Conservation (phyloP, 2,888 invertebrate genomes). For the Cactoblastis cactorum region DNA sequence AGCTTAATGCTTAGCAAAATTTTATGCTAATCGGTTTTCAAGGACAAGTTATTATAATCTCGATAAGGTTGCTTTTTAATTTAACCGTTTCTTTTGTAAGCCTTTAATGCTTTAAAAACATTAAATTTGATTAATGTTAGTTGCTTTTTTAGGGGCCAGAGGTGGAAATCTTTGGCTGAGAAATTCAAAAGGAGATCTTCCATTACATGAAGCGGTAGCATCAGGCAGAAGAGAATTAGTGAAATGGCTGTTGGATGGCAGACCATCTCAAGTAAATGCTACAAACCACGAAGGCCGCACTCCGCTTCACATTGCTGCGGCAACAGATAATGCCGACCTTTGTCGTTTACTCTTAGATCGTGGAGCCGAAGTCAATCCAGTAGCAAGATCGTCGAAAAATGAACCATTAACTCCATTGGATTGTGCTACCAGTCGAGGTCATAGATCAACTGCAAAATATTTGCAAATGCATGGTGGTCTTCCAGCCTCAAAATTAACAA, state of each 20-base stretch:
- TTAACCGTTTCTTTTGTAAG: too few relatives aligned
- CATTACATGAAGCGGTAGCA: conserved; percentile 96
- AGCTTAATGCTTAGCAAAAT: too few relatives aligned
- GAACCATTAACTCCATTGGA: conserved; percentile 94
- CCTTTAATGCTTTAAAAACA: too few relatives aligned
- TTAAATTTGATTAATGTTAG: too few relatives aligned
- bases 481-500: conserved; percentile 85
- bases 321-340: conserved; percentile 95
- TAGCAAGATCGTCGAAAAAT: conserved; percentile 90
- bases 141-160: conserved; percentile 59
- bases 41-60: too few relatives aligned
- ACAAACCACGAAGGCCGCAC: conserved; percentile 96
- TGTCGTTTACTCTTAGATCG: conserved; percentile 92
- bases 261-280: conserved; percentile 90
- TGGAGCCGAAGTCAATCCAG: conserved; percentile 91
- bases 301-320: conserved; percentile 95
- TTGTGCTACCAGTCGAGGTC: conserved; percentile 91
- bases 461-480: conserved; percentile 93
- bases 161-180: conserved; percentile 95
- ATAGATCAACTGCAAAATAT: conserved; percentile 94
- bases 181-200: conserved; percentile 96
- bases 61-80: too few relatives aligned
- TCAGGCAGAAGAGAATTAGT: conserved; percentile 94
- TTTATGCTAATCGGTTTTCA: too few relatives aligned
- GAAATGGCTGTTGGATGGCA: conserved; percentile 90